phyloP scores from a whole-genome alignment of 2,888 invertebrate species.

The Cistogaster globosa region DNA sequence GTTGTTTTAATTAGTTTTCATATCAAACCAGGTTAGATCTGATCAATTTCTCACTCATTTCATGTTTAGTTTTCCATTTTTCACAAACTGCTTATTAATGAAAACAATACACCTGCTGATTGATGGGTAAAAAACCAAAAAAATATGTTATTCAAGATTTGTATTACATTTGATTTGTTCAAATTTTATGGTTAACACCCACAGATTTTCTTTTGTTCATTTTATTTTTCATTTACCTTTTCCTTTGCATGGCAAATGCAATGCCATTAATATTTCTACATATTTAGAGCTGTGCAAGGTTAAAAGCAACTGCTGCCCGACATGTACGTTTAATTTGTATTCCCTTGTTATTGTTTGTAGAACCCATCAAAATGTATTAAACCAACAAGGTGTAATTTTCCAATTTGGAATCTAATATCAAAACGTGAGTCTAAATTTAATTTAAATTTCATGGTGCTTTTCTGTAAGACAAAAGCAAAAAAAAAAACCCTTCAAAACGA shows the following conservation, averaged over 20 bases:
- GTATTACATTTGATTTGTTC: constrained; percentile 63
- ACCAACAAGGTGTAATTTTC: constrained; percentile 70
- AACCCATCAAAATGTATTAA: constrained; percentile 64
- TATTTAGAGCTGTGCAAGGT: not conserved
- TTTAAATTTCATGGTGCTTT: constrained; percentile 67
- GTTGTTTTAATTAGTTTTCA: constrained; percentile 17
- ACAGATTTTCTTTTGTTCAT: constrained; percentile 19
- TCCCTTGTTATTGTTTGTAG: constrained; percentile 48
- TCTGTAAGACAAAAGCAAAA: constrained; percentile 41
- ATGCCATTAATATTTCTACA: not conserved
- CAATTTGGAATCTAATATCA: constrained; percentile 70
- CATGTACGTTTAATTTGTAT: constrained; percentile 28
- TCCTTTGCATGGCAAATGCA: constrained; percentile 33
- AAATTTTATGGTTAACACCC: constrained; percentile 71
- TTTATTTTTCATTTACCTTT: constrained; percentile 37
- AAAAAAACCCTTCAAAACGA: not conserved
- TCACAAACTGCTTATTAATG: constrained; percentile 66
- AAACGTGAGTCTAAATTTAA: constrained; percentile 68
- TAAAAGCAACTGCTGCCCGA: constrained; percentile 2
- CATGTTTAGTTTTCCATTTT: constrained; percentile 64
- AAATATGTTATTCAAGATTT: constrained; percentile 36
- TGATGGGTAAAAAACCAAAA: constrained; percentile 51
- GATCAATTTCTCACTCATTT: constrained; percentile 54
- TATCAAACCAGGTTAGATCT: constrained; percentile 28
- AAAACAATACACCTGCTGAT: constrained; percentile 70